Evolutionary conservation across 2,113 vertebrate species (phyloP).

Genomic region (Cyprinodon variegatus): DNA sequence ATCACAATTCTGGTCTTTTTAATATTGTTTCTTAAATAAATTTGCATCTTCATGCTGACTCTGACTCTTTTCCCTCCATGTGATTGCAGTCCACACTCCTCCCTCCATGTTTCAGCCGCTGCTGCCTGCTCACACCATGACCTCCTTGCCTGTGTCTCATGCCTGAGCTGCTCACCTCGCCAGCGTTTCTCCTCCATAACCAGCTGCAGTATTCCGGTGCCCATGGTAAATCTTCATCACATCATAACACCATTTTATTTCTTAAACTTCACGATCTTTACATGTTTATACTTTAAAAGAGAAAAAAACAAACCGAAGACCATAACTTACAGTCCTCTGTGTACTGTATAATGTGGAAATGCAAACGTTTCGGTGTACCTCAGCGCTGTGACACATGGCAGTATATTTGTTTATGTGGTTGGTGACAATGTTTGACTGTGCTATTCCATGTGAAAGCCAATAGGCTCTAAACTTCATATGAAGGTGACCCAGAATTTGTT

Average conservation of each 20-base stretch:
- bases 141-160: conserved; percentile 90
- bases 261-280: conserved; percentile 10
- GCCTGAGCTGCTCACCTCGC: conserved; percentile 76
- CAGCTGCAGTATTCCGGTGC: conserved; percentile 22
- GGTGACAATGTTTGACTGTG: conserved; percentile 55
- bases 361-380: conserved; percentile 50
- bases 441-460: conserved; percentile 38
- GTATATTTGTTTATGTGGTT: conserved; percentile 59
- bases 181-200: background rate
- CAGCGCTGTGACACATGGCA: conserved; percentile 33
- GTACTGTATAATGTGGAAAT: conserved; percentile 46
- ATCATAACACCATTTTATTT: conserved; percentile 12
- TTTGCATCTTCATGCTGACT: background rate
- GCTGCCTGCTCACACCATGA: conserved; percentile 87
- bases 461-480: conserved; percentile 48
- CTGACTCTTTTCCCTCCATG: conserved; percentile 29
- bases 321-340: conserved; percentile 33
- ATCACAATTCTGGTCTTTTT: background rate
- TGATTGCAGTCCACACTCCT: conserved; percentile 88
- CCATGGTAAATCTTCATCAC: conserved; percentile 33
- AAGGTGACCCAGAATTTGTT: conserved; percentile 73
- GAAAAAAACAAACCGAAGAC: background rate
- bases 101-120: conserved; percentile 90
- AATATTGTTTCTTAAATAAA: background rate
- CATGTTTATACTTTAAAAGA: conserved; percentile 13